phyloP scores from a whole-genome alignment of 1,140 invertebrate genomes.

The Scaptomyza pallida region DNA sequence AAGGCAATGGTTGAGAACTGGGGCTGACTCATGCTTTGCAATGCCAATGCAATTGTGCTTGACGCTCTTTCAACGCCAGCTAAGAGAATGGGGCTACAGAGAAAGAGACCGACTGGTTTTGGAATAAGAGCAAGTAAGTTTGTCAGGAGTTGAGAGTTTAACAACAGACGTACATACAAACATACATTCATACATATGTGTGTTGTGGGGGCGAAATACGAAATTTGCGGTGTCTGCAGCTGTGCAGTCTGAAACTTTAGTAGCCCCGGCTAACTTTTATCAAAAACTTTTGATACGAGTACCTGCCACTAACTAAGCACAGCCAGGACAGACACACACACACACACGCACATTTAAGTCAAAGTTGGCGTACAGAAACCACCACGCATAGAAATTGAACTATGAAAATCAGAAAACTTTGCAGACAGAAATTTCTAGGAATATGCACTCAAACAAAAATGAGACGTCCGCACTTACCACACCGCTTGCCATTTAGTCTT shows the following conservation, averaged over 20 bases:
- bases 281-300: conserved; percentile 78
- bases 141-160: conserved; percentile 32
- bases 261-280: conserved; percentile 75
- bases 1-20: conserved; percentile 50
- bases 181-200: background rate
- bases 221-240: conserved; percentile 54
- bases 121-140: conserved; percentile 43
- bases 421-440: conserved; percentile 73
- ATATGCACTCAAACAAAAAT: conserved; percentile 61
- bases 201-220: conserved; percentile 29
- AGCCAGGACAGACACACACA: conserved; percentile 17
- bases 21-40: conserved; percentile 57
- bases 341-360: conserved; percentile 32
- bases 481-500: conserved; percentile 49
- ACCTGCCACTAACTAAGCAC: conserved; percentile 79
- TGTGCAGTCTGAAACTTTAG: conserved; percentile 66
- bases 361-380: conserved; percentile 45
- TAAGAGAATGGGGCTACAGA: conserved; percentile 38
- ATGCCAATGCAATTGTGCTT: conserved; percentile 27
- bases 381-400: conserved; percentile 79
- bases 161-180: conserved; percentile 1
- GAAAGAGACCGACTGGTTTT: conserved; percentile 19
- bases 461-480: conserved; percentile 53
- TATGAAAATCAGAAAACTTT: conserved; percentile 79
- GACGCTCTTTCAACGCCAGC: conserved; percentile 23